Percentiles rank a stretch among this genome's conserved stretches.
These are phyloP conservation scores for Daboia siamensis DNA, from an alignment of 2,113 vertebrate species.

Conservation along the genomic window DNA sequence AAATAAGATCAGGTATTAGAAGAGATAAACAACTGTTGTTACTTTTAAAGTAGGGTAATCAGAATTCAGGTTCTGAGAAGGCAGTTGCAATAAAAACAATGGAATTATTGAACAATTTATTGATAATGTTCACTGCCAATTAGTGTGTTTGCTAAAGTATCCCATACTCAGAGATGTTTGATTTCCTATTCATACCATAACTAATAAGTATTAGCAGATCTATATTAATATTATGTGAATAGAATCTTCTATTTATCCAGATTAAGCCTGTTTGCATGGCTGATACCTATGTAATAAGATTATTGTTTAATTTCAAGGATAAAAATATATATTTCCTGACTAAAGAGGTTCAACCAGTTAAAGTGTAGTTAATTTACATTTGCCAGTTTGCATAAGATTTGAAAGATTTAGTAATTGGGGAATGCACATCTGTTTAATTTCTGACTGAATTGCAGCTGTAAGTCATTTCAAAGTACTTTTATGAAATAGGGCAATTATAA, in stretches of 20 bases:
- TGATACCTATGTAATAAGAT: background rate
- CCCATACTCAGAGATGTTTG: background rate
- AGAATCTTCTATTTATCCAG: background rate
- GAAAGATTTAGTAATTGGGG: background rate
- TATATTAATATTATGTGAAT: background rate
- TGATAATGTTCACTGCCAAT: background rate
- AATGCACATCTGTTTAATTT: background rate
- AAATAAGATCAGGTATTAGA: background rate
- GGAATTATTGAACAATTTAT: background rate
- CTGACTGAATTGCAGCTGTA: background rate
- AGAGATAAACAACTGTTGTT: background rate
- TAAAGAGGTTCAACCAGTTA: background rate
- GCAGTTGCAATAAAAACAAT: background rate
- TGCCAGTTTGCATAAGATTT: background rate
- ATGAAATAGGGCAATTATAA: background rate
- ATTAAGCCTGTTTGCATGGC: background rate
- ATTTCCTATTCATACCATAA: background rate
- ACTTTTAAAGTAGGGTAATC: background rate
- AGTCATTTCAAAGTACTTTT: background rate
- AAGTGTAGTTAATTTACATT: background rate
- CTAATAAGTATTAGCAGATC: background rate
- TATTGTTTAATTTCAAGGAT: background rate
- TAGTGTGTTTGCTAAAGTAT: background rate
- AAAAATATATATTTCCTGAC: background rate
- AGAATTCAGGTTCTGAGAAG: background rate